Evolutionary conservation across 2,888 invertebrate species (phyloP).

Genomic region (Megaustenia siamemsis): DNA sequence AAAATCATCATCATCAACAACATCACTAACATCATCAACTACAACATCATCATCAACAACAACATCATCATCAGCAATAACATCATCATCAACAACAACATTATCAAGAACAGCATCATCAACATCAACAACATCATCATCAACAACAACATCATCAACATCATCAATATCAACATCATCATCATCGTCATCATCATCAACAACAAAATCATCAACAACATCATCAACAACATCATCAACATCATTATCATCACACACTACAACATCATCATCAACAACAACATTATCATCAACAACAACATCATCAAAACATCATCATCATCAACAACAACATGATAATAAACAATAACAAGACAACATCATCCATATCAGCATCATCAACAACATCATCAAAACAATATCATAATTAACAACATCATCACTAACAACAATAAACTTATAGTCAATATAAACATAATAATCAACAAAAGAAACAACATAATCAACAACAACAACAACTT

Average conservation of each 20-base stretch:
- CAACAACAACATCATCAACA: not conserved
- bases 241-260: not conserved
- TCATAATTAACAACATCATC: not conserved
- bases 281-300: too few species aligned
- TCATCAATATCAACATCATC: too few species aligned
- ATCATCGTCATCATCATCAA: too few species aligned
- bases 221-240: not conserved
- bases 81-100: not conserved
- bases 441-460: not conserved
- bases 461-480: not conserved
- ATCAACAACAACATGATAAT: not conserved
- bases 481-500: not conserved
- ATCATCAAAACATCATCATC: too few species aligned
- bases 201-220: too few species aligned
- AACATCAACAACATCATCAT: not conserved
- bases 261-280: not conserved
- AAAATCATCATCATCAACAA: too few species aligned
- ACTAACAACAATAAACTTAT: not conserved
- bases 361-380: not conserved
- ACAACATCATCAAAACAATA: too few species aligned
- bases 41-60: too few species aligned
- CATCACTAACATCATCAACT: too few species aligned
- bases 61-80: too few species aligned
- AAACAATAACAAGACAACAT: not conserved
- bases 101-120: not conserved